Conservation (phyloP, 2,113 vertebrate genomes). For the Elgaria multicarinata region DNA sequence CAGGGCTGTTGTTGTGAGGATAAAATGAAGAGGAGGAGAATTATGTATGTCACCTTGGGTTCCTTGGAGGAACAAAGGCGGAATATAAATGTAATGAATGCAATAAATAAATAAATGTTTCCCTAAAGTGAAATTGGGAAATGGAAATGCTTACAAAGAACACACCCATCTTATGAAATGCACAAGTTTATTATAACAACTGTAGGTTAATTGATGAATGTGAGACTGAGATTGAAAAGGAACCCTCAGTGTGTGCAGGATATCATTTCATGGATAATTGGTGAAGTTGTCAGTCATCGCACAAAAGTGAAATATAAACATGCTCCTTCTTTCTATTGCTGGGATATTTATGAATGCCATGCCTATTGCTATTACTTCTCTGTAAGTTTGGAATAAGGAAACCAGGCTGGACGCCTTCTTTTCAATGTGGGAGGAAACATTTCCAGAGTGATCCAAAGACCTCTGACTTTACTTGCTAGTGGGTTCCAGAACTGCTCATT, state of each 20-base stretch:
- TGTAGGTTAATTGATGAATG: conserved; percentile 2
- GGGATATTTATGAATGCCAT: background rate
- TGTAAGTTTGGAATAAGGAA: too few relatives aligned
- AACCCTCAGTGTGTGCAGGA: background rate
- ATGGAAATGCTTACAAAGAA: background rate
- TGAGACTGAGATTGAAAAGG: background rate
- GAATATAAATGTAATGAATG: too few relatives aligned
- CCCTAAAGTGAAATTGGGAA: background rate
- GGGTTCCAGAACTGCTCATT: background rate
- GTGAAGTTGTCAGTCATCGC: conserved; percentile 1
- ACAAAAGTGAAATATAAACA: background rate
- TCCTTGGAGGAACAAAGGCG: too few relatives aligned
- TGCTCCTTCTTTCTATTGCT: background rate
- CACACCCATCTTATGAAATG: background rate
- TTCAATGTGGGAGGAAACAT: background rate
- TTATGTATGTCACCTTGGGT: too few relatives aligned
- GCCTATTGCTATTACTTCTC: background rate
- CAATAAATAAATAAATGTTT: too few relatives aligned
- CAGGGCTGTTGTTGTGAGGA: too few relatives aligned
- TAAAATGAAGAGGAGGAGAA: too few relatives aligned
- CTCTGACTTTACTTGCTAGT: background rate
- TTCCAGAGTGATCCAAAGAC: background rate
- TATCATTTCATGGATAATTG: background rate
- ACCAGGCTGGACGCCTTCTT: background rate
- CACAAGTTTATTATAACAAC: background rate